phyloP scores from a whole-genome alignment of 2,113 vertebrate genomes.

The Bostrychus sinensis region DNA sequence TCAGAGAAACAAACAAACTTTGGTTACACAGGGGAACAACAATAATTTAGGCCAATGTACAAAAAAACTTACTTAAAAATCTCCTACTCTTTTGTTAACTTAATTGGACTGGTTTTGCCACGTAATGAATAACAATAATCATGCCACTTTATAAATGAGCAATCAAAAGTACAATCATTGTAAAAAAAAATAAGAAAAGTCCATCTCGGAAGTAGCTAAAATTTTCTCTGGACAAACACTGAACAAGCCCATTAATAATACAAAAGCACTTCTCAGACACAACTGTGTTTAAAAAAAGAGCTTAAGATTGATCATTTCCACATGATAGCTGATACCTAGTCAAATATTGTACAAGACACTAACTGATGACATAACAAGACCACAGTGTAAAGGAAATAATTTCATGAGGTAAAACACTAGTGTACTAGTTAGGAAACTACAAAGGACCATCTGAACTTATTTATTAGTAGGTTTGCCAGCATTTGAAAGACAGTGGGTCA shows the following conservation, averaged over 20 bases:
- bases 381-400: no score
- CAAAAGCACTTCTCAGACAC: slow-evolving; percentile 24
- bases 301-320: neutral
- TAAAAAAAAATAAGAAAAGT: slow-evolving; percentile 36
- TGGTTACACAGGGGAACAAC: slow-evolving; percentile 1
- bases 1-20: slow-evolving; percentile 47
- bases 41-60: slow-evolving; percentile 25
- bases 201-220: neutral
- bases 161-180: slow-evolving; percentile 1
- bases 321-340: no score
- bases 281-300: slow-evolving; percentile 2
- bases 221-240: slow-evolving; percentile 4
- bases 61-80: slow-evolving; percentile 33
- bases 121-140: slow-evolving; percentile 10
- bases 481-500: no score
- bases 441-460: no score
- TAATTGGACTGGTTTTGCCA: slow-evolving; percentile 2
- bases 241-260: slow-evolving; percentile 8
- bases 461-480: no score
- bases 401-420: no score
- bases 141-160: neutral
- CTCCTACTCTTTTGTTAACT: neutral
- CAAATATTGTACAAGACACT: no score
- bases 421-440: no score
- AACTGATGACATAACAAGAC: no score